These are phyloP conservation scores for Glossophaga mutica DNA, from an alignment of 2,797 vertebrate species.

Conservation along the genomic window DNA sequence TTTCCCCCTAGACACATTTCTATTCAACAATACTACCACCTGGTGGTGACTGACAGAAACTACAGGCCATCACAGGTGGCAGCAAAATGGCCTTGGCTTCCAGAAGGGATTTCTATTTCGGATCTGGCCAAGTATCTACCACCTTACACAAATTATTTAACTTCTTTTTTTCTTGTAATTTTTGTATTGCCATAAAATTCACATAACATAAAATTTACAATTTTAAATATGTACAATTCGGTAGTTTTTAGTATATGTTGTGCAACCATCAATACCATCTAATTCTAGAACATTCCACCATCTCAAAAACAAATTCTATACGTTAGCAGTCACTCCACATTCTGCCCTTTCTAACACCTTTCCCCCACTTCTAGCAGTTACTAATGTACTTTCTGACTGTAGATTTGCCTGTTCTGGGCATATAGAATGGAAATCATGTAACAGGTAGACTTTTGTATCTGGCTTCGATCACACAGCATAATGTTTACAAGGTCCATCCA, in stretches of 20 bases:
- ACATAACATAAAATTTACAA: neutral
- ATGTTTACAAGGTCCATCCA: neutral
- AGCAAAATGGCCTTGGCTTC: neutral
- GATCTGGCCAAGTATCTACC: neutral
- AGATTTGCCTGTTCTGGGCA: neutral
- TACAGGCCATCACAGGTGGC: neutral
- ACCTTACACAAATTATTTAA: neutral
- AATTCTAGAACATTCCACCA: neutral
- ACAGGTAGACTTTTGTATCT: neutral
- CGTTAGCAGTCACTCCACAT: neutral
- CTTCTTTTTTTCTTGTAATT: neutral
- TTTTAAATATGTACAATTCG: constrained; percentile 10
- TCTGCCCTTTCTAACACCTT: neutral
- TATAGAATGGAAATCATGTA: neutral
- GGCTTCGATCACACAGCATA: neutral
- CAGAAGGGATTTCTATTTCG: neutral
- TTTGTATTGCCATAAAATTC: constrained; percentile 29
- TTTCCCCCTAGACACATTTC: neutral
- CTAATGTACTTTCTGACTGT: neutral
- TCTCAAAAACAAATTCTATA: neutral
- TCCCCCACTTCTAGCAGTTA: neutral
- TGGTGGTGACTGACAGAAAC: constrained; percentile 27
- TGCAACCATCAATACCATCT: neutral
- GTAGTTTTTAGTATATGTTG: neutral
- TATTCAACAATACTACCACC: constrained; percentile 55